Conservation (phyloP, 2,797 vertebrate species). For the Pygocentrus nattereri region DNA sequence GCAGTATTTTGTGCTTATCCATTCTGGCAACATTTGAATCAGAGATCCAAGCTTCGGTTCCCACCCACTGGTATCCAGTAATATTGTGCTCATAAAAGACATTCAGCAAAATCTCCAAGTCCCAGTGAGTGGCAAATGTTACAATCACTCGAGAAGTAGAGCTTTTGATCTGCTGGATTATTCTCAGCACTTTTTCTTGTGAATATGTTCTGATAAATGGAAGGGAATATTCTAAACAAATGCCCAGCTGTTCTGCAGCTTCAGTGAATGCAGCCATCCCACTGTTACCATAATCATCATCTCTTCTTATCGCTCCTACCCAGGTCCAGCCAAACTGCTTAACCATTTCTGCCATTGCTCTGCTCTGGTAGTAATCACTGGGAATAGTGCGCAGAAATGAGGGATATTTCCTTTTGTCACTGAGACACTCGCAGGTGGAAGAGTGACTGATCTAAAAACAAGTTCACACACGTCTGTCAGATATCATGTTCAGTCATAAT, state of each 20-base stretch:
- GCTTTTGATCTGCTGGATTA: conserved; percentile 60
- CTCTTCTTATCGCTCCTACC: conserved; percentile 75
- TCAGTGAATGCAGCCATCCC: conserved; percentile 63
- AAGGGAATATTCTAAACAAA: conserved; percentile 56
- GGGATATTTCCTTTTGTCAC: no score
- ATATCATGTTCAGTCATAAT: no score
- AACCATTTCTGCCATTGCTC: conserved; percentile 75
- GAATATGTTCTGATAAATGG: conserved; percentile 59
- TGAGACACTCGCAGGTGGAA: conserved; percentile 67
- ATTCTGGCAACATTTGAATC: conserved; percentile 67
- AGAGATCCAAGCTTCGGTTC: conserved; percentile 69
- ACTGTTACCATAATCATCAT: conserved; percentile 70
- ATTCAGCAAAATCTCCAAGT: conserved; percentile 40
- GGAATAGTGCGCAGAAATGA: no score
- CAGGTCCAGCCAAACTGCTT: conserved; percentile 49
- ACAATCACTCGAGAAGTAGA: conserved; percentile 62
- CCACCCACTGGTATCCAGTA: no score
- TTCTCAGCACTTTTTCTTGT: conserved; percentile 56
- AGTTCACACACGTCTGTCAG: background rate
- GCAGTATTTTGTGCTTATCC: conserved; percentile 67
- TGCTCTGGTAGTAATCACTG: conserved; percentile 71
- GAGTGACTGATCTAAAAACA: conserved; percentile 71
- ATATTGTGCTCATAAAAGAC: no score
- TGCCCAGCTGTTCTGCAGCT: conserved; percentile 19
- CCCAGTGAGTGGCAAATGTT: conserved; percentile 59